Evolutionary conservation across 2,888 invertebrate species (phyloP).

Genomic region (Cactoblastis cactorum): DNA sequence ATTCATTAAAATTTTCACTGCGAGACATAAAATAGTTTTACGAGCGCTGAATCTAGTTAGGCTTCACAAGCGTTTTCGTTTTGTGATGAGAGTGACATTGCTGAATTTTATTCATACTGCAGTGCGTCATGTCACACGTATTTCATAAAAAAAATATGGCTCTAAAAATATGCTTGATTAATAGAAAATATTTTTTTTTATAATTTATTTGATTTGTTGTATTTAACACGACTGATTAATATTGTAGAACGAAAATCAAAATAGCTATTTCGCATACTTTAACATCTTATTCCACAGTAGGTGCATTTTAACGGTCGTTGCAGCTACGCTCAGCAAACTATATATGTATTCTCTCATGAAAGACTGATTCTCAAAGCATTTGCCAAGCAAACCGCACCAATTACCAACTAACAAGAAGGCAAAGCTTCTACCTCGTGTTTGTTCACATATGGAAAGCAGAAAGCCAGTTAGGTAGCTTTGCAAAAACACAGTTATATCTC

Average conservation of each 20-base stretch:
- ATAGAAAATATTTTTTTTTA: no score
- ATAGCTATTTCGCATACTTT: no score
- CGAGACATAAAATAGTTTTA: constrained; percentile 57
- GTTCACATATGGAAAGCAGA: background rate
- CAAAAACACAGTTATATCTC: background rate
- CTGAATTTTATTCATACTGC: constrained; percentile 20
- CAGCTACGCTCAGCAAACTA: background rate
- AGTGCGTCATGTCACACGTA: constrained; percentile 14
- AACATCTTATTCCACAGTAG: background rate
- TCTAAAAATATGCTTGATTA: no score
- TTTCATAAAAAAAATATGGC: no score
- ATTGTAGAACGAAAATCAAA: no score
- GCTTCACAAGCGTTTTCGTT: constrained; percentile 39
- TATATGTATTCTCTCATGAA: background rate
- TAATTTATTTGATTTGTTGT: no score
- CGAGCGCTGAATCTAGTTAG: constrained; percentile 49
- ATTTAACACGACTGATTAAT: no score
- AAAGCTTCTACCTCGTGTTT: background rate
- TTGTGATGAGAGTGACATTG: constrained; percentile 15
- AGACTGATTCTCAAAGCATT: constrained; percentile 3
- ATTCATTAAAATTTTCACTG: constrained; percentile 46
- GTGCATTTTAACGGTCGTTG: background rate
- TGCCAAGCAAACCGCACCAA: background rate
- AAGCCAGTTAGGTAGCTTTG: background rate
- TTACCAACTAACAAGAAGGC: background rate